Percentiles rank a stretch among this genome's conserved stretches.
Evolutionary conservation across 2,888 invertebrate genomes (phyloP).

Genomic region (Empis livida): DNA sequence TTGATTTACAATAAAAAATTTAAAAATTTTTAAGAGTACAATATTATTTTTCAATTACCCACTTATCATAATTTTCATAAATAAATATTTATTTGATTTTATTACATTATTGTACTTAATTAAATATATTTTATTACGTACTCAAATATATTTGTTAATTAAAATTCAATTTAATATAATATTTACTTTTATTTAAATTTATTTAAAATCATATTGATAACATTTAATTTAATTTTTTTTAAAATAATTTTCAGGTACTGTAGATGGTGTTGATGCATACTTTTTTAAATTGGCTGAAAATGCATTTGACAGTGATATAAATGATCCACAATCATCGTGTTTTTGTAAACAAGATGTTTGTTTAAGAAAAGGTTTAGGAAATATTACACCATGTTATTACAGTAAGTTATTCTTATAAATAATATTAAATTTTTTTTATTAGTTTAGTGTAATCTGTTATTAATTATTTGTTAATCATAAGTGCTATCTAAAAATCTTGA

Average conservation of each 20-base stretch:
- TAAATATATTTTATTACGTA: no score
- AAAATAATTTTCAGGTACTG: constrained; percentile 14
- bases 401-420: constrained; percentile 38
- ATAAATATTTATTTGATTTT: no score
- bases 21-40: no score
- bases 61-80: no score
- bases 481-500: no score
- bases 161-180: no score
- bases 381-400: constrained; percentile 57
- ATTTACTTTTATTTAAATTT: neutral
- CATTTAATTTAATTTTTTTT: neutral
- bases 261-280: constrained; percentile 44
- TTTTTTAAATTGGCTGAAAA: constrained; percentile 47
- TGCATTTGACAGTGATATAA: constrained; percentile 42
- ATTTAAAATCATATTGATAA: neutral
- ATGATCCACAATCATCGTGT: constrained; percentile 49
- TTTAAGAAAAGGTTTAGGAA: constrained; percentile 49
- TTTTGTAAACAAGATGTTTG: constrained; percentile 44
- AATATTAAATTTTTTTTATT: neutral
- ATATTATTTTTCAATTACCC: no score
- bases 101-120: no score
- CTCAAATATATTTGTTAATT: no score
- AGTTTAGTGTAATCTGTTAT: neutral
- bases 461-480: neutral
- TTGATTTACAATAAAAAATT: no score